Evolutionary conservation across 2,113 vertebrate genomes (phyloP), one percentile per base, ranked within the genome.

Genomic region (Sprattus sprattus): DNA sequence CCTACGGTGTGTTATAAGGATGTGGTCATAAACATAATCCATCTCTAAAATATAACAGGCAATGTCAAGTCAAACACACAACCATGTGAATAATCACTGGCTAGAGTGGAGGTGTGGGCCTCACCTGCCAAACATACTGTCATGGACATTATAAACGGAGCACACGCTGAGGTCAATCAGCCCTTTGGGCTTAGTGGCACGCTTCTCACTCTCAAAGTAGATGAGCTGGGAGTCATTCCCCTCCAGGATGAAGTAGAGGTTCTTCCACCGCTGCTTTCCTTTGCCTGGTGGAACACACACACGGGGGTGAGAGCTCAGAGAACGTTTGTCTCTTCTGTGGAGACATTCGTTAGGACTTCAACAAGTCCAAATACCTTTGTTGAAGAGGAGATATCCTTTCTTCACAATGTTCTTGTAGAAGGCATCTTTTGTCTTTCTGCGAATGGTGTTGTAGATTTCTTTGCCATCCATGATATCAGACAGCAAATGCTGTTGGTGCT

Each of bases 331-430:
- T 28, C n/a, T 67, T 22, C 4, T 22, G 20, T 20, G 18, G 6
- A 18, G 52, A 18, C 16, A 6, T 60, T 22, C 20, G 22, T 20
- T 22, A 22, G 18, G 5, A 60, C 18, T 39, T 32, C 1, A 5
- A 32, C 2, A 75, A 10, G 8, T 75, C 13, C 28, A 15, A 78
- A 78, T 89, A 96, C 95, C 95, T 95, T 96, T 96, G 91, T 95
- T 95, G 89, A 96, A 94, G 64, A 97, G 95, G 93, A 99, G 96
- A 93, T 99, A 99, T 89, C 98, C 98, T 95, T 99, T 99, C 93
- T 99, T 99, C 87, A 99, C 97, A 92, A 99, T 99, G 92, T 99
- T 99, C 95, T 99, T 99, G 94, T 99, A 99, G 94, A 99, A 99
- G 84, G 98, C 97, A 88, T 99, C 98, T 93, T 99, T 99, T 92